phyloP scores from a whole-genome alignment of 2,797 vertebrate genomes.

The Myotis myotis region DNA sequence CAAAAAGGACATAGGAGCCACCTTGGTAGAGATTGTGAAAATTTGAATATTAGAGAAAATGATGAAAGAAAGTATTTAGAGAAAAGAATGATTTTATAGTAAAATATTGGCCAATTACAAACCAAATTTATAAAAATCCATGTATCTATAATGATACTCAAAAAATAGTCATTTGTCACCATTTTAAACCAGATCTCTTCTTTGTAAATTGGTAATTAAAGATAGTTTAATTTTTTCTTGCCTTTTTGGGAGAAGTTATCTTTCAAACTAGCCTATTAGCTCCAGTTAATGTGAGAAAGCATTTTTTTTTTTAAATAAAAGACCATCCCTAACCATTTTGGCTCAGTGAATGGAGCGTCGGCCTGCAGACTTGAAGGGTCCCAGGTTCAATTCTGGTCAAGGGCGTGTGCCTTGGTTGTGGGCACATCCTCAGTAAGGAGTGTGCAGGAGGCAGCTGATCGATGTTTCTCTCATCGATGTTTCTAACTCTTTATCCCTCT shows the following conservation, averaged over 20 bases:
- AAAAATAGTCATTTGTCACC: neutral
- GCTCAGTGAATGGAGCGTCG: too few relatives aligned
- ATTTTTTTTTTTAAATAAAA: neutral
- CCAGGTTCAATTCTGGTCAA: too few relatives aligned
- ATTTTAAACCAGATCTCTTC: neutral
- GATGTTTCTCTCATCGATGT: too few relatives aligned
- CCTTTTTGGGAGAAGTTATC: neutral
- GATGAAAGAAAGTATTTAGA: neutral
- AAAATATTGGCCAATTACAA: neutral
- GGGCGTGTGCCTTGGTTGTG: too few relatives aligned
- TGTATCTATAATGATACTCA: neutral
- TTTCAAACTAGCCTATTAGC: neutral
- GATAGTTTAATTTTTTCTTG: neutral
- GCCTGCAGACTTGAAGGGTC: too few relatives aligned
- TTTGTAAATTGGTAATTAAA: neutral
- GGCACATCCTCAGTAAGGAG: too few relatives aligned
- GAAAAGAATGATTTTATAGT: neutral
- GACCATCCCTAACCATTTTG: neutral
- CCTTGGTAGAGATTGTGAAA: neutral
- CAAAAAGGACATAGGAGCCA: neutral
- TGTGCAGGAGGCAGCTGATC: too few relatives aligned
- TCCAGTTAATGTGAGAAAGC: neutral
- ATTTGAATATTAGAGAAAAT: neutral
- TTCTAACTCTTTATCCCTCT: too few relatives aligned
- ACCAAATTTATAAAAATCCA: neutral